Conservation (phyloP, 2,797 vertebrate species). For the Poecilia picta region DNA sequence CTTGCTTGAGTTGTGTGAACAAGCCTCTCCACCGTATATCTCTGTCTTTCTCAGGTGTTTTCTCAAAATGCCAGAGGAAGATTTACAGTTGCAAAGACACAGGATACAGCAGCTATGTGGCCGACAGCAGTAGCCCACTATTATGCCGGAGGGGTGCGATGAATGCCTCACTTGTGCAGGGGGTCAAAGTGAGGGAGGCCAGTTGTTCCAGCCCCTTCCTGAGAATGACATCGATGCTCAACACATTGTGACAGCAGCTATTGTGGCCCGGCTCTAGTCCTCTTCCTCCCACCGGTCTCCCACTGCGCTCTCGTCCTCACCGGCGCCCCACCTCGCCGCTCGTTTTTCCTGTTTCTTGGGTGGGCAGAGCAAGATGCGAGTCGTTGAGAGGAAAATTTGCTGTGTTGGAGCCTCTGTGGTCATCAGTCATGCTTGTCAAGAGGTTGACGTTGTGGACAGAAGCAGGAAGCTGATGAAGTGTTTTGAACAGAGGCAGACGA, state of each 20-base stretch:
- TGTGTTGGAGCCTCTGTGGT: constrained; percentile 8
- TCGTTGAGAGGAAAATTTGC: constrained; percentile 26
- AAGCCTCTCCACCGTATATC: constrained; percentile 23
- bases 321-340: constrained; percentile 55
- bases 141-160: constrained; percentile 38
- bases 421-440: constrained; percentile 29
- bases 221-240: constrained; percentile 64
- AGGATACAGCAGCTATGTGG: constrained; percentile 50
- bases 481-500: constrained; percentile 27
- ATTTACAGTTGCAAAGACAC: constrained; percentile 62
- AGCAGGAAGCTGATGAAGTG: constrained; percentile 3
- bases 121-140: constrained; percentile 50
- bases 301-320: constrained; percentile 49
- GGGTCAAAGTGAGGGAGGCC: constrained; percentile 71
- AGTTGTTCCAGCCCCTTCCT: constrained; percentile 75
- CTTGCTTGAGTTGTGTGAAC: constrained; percentile 1
- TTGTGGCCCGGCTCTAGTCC: constrained; percentile 73
- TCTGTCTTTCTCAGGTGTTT: constrained; percentile 57
- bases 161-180: constrained; percentile 72
- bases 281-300: constrained; percentile 71
- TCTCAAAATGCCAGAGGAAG: constrained; percentile 48
- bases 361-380: constrained; percentile 14
- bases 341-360: constrained; percentile 49
- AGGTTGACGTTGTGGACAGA: constrained; percentile 36
- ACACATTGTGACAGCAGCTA: constrained; percentile 75